Conservation (phyloP, 2,797 vertebrate species). For the Limnodromus scolopaceus region DNA sequence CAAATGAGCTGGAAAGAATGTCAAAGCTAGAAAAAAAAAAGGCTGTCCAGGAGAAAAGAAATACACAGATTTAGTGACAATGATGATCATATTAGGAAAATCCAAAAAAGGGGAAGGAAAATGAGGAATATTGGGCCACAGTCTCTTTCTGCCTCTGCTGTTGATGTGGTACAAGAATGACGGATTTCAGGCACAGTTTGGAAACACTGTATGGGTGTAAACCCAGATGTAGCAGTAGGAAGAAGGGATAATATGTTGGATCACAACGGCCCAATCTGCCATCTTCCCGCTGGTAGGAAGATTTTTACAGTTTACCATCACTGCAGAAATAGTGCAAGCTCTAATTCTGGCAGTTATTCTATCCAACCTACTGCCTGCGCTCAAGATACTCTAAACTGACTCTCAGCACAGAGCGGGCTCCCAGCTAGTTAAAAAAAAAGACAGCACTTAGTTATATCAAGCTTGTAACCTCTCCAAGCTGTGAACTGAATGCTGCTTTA, state of each 20-base stretch:
- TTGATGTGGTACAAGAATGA: not conserved
- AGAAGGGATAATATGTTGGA: not conserved
- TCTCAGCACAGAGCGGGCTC: not conserved
- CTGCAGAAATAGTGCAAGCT: not conserved
- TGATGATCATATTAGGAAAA: not conserved
- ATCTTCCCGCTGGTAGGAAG: not conserved
- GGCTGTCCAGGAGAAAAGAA: not conserved
- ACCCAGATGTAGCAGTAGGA: not conserved
- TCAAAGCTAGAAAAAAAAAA: not conserved
- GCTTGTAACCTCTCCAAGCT: not conserved
- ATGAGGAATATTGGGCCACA: not conserved
- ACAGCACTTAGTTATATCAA: not conserved
- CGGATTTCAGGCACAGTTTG: not conserved
- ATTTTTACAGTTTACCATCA: not conserved
- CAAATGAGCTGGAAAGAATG: not conserved
- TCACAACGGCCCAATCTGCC: not conserved
- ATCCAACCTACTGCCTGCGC: not conserved
- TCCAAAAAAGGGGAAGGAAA: not conserved
- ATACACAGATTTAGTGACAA: not conserved
- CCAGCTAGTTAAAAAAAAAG: not conserved
- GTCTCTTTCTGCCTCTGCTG: not conserved
- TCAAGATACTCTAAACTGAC: not conserved
- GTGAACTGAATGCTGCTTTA: not conserved
- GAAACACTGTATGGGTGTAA: not conserved
- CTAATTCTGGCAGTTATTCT: not conserved